Conservation (phyloP, 2,113 vertebrate species). For the Pleuronectes platessa region DNA sequence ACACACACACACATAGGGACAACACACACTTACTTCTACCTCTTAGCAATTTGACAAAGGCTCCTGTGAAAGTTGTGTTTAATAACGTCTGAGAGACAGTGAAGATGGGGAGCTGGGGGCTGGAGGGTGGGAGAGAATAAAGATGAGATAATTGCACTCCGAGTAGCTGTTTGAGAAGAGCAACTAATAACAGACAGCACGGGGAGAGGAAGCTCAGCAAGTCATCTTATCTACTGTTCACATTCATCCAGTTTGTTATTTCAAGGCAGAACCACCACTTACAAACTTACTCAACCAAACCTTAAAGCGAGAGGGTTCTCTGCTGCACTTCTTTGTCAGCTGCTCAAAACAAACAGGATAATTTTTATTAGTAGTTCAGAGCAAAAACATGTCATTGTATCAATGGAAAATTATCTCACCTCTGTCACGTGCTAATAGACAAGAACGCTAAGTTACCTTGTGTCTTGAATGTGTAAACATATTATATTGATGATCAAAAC, state of each 20-base stretch:
- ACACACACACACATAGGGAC: not conserved
- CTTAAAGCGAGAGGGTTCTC: not conserved
- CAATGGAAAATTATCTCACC: too few relatives aligned
- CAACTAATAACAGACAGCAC: constrained; percentile 20
- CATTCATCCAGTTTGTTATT: constrained; percentile 39
- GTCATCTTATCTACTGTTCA: constrained; percentile 42
- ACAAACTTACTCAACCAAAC: constrained; percentile 15
- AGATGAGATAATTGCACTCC: constrained; percentile 55
- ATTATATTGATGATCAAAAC: too few relatives aligned
- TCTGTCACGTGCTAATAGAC: not conserved
- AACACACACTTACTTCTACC: constrained; percentile 23
- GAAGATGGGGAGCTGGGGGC: not conserved
- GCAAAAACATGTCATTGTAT: too few relatives aligned
- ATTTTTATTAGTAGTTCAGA: too few relatives aligned
- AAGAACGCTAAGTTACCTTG: not conserved
- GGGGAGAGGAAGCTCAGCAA: constrained; percentile 17
- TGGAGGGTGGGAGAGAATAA: constrained; percentile 24
- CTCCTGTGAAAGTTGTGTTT: constrained; percentile 53
- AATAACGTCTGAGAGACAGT: constrained; percentile 60
- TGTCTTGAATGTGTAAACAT: not conserved
- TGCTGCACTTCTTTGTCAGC: not conserved
- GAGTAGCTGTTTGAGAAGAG: constrained; percentile 48
- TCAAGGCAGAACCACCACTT: constrained; percentile 17
- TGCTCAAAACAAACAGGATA: not conserved
- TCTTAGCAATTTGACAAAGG: constrained; percentile 52